Evolutionary conservation across 2,797 vertebrate species (phyloP), one percentile per base, ranked within the genome.

Genomic region (Philypnodon macrostomus): DNA sequence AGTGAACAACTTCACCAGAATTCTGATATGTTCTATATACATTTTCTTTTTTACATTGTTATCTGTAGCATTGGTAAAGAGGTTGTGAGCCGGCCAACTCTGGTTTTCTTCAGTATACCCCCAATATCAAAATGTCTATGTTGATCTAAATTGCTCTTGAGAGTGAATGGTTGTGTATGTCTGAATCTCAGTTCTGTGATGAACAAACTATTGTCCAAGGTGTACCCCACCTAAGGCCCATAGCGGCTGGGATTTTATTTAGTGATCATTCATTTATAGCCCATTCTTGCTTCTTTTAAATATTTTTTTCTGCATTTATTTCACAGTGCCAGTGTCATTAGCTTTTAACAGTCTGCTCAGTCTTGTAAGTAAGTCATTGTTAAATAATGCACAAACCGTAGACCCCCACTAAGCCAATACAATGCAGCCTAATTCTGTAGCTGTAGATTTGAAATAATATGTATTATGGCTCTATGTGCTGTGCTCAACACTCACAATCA

Each of bases 331-430:
- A 14, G 32, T 64, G 37, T 63, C 4, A 60, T 18, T 57, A 36
- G 5, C 11, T 21, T 47, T 53, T 46, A 7, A 15, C 72, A 63
- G 40, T 59, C 55, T 71, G 62, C 56, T 63, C 58, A 50, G 24
- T 59, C 53, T 31, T 79, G 76, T 84, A 81, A 77, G 74, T 75
- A 81, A 61, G 38, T 65, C 61, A 15, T 58, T 23, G 63, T 33
- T 85, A 67, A 83, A 85, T 86, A 81, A 79, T 85, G 79, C 66
- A 82, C 68, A 58, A 47, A 58, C 57, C 47, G 56, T 73, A 36
- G 42, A 60, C 77, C 50, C 46, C 67, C 55, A 56, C 77, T 72
- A 70, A 75, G 77, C 64, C 49, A 59, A 66, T 55, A 70, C 70
- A 73, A 77, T 69, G 71, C 58, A 58, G 63, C 70, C 69, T 75